A percentile compares a stretch with the other conserved stretches of the same genome.
phyloP scores from a whole-genome alignment of 2,113 vertebrate species.

The Crocuta crocuta region DNA sequence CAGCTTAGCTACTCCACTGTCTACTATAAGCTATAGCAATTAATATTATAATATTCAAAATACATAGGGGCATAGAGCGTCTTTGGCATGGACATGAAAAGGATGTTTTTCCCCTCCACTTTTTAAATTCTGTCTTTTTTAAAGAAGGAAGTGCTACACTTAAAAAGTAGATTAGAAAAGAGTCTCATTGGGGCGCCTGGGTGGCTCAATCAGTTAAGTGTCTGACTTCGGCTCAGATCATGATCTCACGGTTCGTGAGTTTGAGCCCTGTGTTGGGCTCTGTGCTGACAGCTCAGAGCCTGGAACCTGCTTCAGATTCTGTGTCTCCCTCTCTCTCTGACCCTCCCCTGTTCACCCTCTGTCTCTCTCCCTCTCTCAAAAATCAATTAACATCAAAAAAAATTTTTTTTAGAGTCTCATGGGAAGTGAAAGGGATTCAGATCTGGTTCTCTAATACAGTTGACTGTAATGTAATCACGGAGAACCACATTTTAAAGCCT shows the following conservation, averaged over 20 bases:
- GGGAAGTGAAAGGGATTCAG: neutral
- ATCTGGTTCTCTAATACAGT: neutral
- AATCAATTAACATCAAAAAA: too few species aligned
- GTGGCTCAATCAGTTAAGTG: too few species aligned
- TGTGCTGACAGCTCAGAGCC: too few species aligned
- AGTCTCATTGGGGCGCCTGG: neutral
- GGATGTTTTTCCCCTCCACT: neutral
- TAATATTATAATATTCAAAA: neutral
- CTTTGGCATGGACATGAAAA: neutral
- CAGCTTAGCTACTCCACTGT: neutral
- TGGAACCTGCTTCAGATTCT: too few species aligned
- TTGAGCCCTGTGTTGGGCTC: too few species aligned
- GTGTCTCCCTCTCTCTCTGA: too few species aligned
- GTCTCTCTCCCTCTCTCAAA: too few species aligned
- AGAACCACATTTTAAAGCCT: conserved; percentile 38
- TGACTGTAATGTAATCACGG: neutral
- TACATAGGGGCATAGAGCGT: neutral
- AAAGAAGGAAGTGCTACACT: neutral
- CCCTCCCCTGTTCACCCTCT: too few species aligned
- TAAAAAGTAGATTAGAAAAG: neutral
- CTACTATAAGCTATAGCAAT: neutral
- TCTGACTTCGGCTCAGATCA: too few species aligned
- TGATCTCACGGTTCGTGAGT: too few species aligned
- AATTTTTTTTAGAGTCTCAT: neutral
- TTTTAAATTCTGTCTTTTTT: neutral